Conservation (phyloP, 92 coral and sea anemone species). For the Porites divaricata region DNA sequence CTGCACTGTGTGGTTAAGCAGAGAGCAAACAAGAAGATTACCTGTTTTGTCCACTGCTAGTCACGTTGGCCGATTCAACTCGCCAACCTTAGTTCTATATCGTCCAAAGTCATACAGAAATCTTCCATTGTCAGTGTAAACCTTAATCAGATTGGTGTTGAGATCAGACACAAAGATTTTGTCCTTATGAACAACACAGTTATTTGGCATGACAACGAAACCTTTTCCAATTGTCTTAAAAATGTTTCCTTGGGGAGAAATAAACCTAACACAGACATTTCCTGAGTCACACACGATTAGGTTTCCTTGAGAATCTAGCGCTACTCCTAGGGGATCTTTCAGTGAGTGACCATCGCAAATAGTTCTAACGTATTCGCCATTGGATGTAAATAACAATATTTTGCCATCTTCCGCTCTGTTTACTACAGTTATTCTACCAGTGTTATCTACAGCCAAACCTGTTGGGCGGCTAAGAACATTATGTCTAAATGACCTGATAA, state of each 20-base stretch:
- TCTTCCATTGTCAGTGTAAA: constrained; percentile 21
- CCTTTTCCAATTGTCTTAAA: constrained; percentile 16
- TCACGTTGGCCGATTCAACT: constrained; percentile 28
- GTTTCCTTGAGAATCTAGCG: neutral
- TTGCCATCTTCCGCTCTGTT: neutral
- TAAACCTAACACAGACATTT: neutral
- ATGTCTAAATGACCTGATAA: constrained; percentile 39
- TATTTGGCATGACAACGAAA: constrained; percentile 9
- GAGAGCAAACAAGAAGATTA: constrained; percentile 41
- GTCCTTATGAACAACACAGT: constrained; percentile 38
- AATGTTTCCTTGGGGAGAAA: neutral
- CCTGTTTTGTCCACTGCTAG: constrained; percentile 46
- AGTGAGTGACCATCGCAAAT: neutral
- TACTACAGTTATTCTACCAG: neutral
- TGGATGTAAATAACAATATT: constrained; percentile 2
- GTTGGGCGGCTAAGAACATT: neutral
- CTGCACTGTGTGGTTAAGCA: constrained; percentile 37
- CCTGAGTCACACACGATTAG: constrained; percentile 1
- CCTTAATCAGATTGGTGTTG: neutral
- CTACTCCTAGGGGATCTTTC: neutral
- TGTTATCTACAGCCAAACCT: neutral
- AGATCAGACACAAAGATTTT: constrained; percentile 51
- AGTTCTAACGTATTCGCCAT: neutral
- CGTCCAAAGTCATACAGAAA: constrained; percentile 30
- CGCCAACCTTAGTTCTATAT: constrained; percentile 22